These are phyloP conservation scores for Venusia cambrica DNA, from an alignment of 2,888 invertebrate species.

Conservation along the genomic window DNA sequence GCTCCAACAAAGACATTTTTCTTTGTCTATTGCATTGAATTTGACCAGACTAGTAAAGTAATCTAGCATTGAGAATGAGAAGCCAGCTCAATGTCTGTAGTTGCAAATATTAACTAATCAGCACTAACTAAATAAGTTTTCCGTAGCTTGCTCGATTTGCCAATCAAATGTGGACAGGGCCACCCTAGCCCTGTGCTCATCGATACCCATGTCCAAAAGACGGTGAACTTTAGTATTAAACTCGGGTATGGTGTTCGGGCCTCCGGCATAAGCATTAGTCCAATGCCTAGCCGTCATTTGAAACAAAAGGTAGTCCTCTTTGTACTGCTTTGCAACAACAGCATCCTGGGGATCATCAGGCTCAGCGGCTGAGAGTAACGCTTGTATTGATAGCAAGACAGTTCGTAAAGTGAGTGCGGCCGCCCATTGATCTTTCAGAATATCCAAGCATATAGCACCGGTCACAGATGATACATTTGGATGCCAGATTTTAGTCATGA, in stretches of 20 bases:
- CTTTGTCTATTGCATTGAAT: no score
- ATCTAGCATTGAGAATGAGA: no score
- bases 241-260: slow-evolving; percentile 82
- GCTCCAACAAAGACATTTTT: no score
- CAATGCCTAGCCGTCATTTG: slow-evolving; percentile 96
- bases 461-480: slow-evolving; percentile 99
- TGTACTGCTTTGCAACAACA: slow-evolving; percentile 98
- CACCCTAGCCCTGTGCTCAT: slow-evolving; percentile 92
- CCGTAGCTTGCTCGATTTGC: slow-evolving; percentile 95
- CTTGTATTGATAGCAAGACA: slow-evolving; percentile 96
- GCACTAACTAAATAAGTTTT: slow-evolving; percentile 75
- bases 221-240: slow-evolving; percentile 93
- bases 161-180: slow-evolving; percentile 96
- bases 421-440: slow-evolving; percentile 99
- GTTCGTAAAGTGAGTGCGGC: slow-evolving; percentile 99
- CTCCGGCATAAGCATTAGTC: slow-evolving; percentile 96
- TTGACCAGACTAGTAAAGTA: no score
- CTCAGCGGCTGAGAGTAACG: slow-evolving; percentile 93
- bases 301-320: slow-evolving; percentile 93
- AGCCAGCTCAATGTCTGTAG: no score
- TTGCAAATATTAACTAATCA: background rate
- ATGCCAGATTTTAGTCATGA: slow-evolving; percentile 99
- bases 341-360: slow-evolving; percentile 97
- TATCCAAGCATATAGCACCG: slow-evolving; percentile 98
- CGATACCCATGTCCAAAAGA: slow-evolving; percentile 96